Conservation (phyloP, 1,140 invertebrate species). For the Papilio helenus region DNA sequence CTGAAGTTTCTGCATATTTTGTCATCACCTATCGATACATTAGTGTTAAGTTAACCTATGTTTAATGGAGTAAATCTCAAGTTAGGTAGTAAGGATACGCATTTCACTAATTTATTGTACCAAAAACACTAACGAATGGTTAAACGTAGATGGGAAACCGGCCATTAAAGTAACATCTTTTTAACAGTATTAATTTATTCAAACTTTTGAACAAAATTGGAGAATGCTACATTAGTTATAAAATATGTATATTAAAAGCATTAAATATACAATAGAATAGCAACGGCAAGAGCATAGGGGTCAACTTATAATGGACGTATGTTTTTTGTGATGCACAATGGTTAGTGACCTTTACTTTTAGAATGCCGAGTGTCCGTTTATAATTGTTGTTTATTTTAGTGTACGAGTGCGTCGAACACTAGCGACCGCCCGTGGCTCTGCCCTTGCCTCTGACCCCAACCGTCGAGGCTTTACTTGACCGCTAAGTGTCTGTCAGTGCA, state of each 20-base stretch:
- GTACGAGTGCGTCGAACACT: constrained; percentile 39
- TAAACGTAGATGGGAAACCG: no score
- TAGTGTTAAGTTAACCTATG: no score
- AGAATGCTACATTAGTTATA: neutral
- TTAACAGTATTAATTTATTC: neutral
- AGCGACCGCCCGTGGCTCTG: constrained; percentile 37
- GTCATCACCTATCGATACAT: no score
- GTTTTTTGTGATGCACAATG: constrained; percentile 53
- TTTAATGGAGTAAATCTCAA: no score
- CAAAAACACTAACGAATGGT: no score
- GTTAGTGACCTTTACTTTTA: constrained; percentile 48
- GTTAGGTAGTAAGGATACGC: no score
- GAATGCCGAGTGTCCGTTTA: constrained; percentile 52
- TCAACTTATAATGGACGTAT: constrained; percentile 44
- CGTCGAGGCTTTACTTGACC: constrained; percentile 22
- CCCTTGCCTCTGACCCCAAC: constrained; percentile 35
- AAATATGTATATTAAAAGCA: neutral
- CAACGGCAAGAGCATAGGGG: constrained; percentile 14
- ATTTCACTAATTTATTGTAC: no score
- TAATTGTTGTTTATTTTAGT: constrained; percentile 58
- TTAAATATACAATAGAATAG: neutral
- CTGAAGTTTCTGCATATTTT: no score
- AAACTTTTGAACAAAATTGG: neutral
- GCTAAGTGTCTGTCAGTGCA: constrained; percentile 37
- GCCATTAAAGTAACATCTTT: no score